Base-by-base conservation (phyloP, 2,797 vertebrate species). In the Gorsachius magnificus region DNA sequence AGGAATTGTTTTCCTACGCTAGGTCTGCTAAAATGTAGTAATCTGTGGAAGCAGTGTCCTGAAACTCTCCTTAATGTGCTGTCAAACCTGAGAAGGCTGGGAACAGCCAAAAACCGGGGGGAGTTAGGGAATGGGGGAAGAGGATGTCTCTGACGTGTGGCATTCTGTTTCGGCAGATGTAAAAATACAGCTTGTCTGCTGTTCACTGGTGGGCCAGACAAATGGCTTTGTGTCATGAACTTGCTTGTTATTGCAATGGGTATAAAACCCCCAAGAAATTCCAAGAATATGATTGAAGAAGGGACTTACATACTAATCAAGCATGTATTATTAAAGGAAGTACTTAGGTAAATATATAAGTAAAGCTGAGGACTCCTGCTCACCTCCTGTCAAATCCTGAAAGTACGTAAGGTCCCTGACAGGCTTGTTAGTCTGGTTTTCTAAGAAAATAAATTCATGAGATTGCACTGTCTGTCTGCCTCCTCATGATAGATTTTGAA, bases 271-370 rank as follows among this genome's bases (percentile, higher is more conserved):
- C 19, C 48, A 91, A 81, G 50, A 83, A 78, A 78, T 58, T 87
- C 20, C 70, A 83, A 12, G 18, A 78, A 72, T 58, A 79, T 50
- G 18, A 76, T 36, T 72, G 66, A 87, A 83, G 66, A 87, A 76
- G 17, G 16, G 38, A 33, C 20, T 87, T 70, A 29, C 0, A 0
- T 14, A 74, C n/a, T 77, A 77, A 63, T 79, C 58, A 72, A 72
- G 15, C 48, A 54, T 7, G 10, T 72, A 79, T 68, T 87, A 71
- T 19, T 85, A 91, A 76, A 85, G 82, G 46, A 93, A 91, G 38
- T 61, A 43, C 36, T 89, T 83, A 31, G 11, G 75, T 93, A 94
- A 95, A 94, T 82, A 90, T 86, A 88, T 75, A 72, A 33, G 29
- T n/a, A 92, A 76, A 72, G 4, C 33, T 72, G 43, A 82, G 28